Evolutionary conservation across 2,888 invertebrate species (phyloP), one percentile per base, ranked within the genome.

Genomic region (Germaria angustata): DNA sequence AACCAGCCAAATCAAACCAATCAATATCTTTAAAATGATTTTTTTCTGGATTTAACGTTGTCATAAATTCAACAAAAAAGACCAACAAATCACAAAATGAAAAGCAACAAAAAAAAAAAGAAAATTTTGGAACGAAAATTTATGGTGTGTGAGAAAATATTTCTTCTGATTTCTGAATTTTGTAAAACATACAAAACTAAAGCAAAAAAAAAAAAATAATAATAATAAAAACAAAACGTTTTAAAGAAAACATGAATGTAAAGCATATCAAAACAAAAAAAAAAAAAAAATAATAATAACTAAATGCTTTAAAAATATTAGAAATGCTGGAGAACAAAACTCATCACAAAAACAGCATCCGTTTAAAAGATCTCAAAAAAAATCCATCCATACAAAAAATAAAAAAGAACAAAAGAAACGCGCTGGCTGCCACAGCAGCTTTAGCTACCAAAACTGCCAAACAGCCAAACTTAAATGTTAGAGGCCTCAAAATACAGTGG

Each of bases 101-200:
- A n/a, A n/a, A n/a, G n/a, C 17, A 36, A 80, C 34, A 53, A 20
- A 44, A 17, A 68, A 76, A 71, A 80, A 77, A 73, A 75, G n/a
- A n/a, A n/a, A n/a, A n/a, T 6, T 13, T 81, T 68, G 78, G 78
- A 81, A 81, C 49, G 49, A 78, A 77, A 59, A 79, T 79, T 82
- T 79, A 79, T 71, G 59, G 39, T 82, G 79, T 82, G 82, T 82
- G 82, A 79, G 82, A 82, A 79, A 82, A 75, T 75, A 66, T 53
- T 53, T 78, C 39, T 49, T 22, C 36, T 44, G 17, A 55, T 66
- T 72, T 61, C n/a, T 66, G 41, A 44, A 28, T 17, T 32, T 41
- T 24, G 22, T 66, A 66, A 53, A 53, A 28, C 39, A 51, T 9
- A 44, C 13, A 46, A 32, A 63, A 44, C 20, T 61, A 61, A 63